phyloP scores from a whole-genome alignment of 2,113 vertebrate species.

The Microcebus tavaratra region DNA sequence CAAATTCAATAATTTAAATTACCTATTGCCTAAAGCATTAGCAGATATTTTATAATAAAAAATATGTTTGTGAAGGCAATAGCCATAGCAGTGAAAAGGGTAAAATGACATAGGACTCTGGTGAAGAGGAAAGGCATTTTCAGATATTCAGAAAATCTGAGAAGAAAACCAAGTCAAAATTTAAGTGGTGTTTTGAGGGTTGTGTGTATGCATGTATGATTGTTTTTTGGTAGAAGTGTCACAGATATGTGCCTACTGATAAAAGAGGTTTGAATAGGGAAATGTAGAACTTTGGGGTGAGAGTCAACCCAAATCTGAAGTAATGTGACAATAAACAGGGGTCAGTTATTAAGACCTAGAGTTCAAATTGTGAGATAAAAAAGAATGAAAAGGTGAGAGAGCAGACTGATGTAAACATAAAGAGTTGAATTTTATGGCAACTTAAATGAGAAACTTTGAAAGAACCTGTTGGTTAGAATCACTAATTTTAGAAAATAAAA shows the following conservation, averaged over 20 bases:
- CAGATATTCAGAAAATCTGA: neutral
- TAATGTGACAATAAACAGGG: neutral
- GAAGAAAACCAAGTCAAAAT: neutral
- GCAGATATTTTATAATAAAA: neutral
- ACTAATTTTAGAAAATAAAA: conserved; percentile 40
- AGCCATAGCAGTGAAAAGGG: neutral
- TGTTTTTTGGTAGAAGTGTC: neutral
- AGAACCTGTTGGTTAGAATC: neutral
- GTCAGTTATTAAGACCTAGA: neutral
- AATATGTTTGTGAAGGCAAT: neutral
- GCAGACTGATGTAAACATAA: neutral
- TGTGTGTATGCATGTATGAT: neutral
- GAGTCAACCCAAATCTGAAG: neutral
- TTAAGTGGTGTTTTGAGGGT: neutral
- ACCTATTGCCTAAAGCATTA: neutral
- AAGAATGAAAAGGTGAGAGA: neutral
- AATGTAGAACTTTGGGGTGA: neutral
- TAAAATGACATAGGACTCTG: neutral
- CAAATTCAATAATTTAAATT: neutral
- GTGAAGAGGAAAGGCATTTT: neutral
- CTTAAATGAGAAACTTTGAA: neutral
- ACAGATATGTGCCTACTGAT: neutral
- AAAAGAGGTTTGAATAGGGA: neutral
- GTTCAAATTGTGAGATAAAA: neutral
- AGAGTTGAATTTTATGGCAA: neutral